These are phyloP conservation scores for Ridgeia piscesae DNA, from an alignment of 1,140 invertebrate species.

Conservation along the genomic window DNA sequence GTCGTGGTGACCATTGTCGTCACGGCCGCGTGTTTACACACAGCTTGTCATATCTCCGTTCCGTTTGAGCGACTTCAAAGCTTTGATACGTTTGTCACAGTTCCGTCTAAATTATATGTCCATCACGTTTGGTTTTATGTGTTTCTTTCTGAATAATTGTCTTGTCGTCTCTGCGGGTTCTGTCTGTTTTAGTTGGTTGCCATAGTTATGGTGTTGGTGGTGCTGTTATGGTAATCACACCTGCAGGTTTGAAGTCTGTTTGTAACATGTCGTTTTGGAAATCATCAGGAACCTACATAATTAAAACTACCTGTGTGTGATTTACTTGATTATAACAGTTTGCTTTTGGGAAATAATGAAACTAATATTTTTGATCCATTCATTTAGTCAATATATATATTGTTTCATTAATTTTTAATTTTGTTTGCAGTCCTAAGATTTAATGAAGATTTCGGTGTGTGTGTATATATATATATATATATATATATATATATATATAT, in stretches of 20 bases:
- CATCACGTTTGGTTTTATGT: background rate
- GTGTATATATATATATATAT: too few relatives aligned
- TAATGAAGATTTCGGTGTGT: too few relatives aligned
- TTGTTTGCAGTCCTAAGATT: too few relatives aligned
- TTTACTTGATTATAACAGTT: too few relatives aligned
- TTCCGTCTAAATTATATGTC: background rate
- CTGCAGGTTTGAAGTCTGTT: background rate
- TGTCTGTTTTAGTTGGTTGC: background rate
- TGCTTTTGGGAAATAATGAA: too few relatives aligned
- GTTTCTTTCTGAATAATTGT: background rate
- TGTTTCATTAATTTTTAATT: too few relatives aligned
- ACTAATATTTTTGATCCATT: too few relatives aligned
- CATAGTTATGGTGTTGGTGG: background rate
- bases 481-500: too few relatives aligned
- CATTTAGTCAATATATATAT: too few relatives aligned
- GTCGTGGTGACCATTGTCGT: background rate
- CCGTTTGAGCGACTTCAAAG: background rate
- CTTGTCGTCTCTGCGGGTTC: background rate
- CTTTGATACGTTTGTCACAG: background rate
- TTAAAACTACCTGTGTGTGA: too few relatives aligned
- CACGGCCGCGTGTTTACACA: background rate
- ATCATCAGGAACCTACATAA: too few relatives aligned
- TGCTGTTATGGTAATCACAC: background rate
- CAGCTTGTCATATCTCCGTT: background rate
- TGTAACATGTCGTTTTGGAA: background rate